Percentiles rank a stretch among this genome's conserved stretches.
Conservation (phyloP, 2,113 vertebrate genomes). For the Eclectus roratus region DNA sequence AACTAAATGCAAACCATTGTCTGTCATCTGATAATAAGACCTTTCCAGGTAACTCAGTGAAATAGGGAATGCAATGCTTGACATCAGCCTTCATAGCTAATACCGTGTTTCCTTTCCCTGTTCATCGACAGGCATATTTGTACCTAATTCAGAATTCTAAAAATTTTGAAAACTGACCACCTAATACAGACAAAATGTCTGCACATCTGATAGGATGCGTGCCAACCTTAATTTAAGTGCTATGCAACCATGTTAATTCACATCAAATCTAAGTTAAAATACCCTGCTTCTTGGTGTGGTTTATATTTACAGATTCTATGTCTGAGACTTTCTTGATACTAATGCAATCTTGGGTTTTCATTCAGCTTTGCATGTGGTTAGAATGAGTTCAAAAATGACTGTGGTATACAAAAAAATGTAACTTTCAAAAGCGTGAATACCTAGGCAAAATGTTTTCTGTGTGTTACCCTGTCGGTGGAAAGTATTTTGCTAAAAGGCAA, state of each 20-base stretch:
- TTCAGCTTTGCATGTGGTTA: background rate
- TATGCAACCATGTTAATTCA: background rate
- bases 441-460: background rate
- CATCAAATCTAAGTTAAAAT: background rate
- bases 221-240: background rate
- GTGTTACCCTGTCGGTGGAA: background rate
- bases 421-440: background rate
- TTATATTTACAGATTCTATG: background rate
- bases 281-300: background rate
- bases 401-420: background rate
- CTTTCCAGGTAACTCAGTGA: background rate
- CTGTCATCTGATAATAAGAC: background rate
- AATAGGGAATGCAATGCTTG: background rate
- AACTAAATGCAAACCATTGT: conserved; percentile 37
- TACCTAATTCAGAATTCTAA: background rate
- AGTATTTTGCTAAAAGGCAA: background rate
- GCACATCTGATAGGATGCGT: background rate
- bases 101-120: background rate
- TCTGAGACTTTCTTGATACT: background rate
- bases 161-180: background rate
- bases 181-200: background rate
- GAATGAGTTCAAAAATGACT: background rate
- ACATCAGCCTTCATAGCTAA: background rate
- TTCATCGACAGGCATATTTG: background rate
- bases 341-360: background rate